phyloP scores from a whole-genome alignment of 2,113 vertebrate genomes.

The Halcyon senegalensis region DNA sequence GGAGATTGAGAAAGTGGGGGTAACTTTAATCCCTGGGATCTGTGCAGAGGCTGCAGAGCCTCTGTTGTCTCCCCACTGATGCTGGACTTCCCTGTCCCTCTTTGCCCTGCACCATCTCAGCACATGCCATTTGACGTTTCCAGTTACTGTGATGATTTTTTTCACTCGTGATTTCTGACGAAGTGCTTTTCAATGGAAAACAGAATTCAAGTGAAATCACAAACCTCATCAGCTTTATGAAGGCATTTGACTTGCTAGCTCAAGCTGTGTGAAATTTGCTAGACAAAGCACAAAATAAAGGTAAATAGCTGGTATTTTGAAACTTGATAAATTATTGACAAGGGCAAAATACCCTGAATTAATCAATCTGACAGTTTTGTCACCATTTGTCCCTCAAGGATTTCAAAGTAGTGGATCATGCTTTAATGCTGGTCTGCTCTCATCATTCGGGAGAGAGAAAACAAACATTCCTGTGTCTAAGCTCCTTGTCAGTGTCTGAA shows the following conservation, averaged over 20 bases:
- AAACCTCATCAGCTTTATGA: background rate
- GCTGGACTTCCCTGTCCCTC: background rate
- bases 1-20: background rate
- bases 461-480: constrained; percentile 24
- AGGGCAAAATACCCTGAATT: background rate
- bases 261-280: background rate
- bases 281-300: background rate
- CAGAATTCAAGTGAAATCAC: background rate
- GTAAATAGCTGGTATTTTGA: background rate
- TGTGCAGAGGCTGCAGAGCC: background rate
- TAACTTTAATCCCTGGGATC: background rate
- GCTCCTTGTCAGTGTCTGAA: constrained; percentile 28
- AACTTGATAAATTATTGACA: constrained; percentile 2
- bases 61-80: background rate
- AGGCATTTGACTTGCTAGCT: background rate
- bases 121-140: background rate
- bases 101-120: background rate
- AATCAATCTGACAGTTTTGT: constrained; percentile 13
- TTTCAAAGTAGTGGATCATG: background rate
- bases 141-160: background rate
- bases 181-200: background rate
- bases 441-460: background rate
- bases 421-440: constrained; percentile 10
- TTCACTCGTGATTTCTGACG: background rate
- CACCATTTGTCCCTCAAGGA: background rate